Percentiles rank a stretch among this genome's conserved stretches.
phyloP scores from a whole-genome alignment of 2,797 vertebrate genomes.

The Hippocampus kuda region DNA sequence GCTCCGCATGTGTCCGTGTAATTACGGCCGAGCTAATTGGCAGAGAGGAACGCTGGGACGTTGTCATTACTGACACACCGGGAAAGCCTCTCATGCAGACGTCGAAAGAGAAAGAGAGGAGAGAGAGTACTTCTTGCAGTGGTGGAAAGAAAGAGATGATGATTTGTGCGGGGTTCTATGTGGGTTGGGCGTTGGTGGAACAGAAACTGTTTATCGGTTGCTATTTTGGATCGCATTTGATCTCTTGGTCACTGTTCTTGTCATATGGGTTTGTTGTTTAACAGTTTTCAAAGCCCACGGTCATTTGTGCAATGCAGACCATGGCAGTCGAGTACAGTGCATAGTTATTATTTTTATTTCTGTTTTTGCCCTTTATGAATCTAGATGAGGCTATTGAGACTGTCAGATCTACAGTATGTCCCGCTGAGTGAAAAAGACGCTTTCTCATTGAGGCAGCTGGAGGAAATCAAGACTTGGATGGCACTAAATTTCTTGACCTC shows the following conservation, averaged over 20 bases:
- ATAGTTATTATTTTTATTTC: too few species aligned
- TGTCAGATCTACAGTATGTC: too few species aligned
- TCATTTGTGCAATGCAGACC: too few species aligned
- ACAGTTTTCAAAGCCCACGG: not conserved
- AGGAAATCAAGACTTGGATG: too few species aligned
- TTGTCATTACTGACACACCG: slow-evolving; percentile 70
- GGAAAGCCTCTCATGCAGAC: slow-evolving; percentile 56
- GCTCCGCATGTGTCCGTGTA: slow-evolving; percentile 72
- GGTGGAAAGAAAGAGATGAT: slow-evolving; percentile 27
- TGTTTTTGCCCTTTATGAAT: too few species aligned
- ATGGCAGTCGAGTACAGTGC: too few species aligned
- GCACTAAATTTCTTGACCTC: too few species aligned
- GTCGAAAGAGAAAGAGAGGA: slow-evolving; percentile 24
- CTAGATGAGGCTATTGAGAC: too few species aligned
- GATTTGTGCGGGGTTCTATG: slow-evolving; percentile 10
- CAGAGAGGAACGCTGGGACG: slow-evolving; percentile 67
- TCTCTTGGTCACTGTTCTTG: slow-evolving; percentile 17
- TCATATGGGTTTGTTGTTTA: not conserved
- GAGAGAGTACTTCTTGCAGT: slow-evolving; percentile 46
- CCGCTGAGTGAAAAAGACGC: too few species aligned
- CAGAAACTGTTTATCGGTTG: slow-evolving; percentile 5
- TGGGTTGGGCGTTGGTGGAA: slow-evolving; percentile 15
- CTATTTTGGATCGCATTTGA: slow-evolving; percentile 15
- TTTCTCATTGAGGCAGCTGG: too few species aligned
- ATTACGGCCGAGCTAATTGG: slow-evolving; percentile 71